Evolutionary conservation across 1,140 invertebrate species (phyloP), one percentile per base, ranked within the genome.

Genomic region (Hylaeus anthracinus): DNA sequence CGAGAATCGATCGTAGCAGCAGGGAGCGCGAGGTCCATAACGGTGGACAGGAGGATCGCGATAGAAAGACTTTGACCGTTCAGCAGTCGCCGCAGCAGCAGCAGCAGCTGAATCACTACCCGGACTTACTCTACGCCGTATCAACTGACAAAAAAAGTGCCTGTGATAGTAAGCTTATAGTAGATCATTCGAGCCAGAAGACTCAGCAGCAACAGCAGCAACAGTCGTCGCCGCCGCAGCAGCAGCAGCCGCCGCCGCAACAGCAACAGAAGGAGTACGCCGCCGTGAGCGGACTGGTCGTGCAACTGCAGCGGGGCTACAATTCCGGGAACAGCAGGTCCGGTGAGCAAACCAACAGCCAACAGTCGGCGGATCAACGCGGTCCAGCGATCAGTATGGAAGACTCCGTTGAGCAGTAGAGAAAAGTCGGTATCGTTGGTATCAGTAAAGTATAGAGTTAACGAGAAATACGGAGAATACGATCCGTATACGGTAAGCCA

Each of bases 111-210:
- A 93, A 93, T 83, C 91, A 93, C 85, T 93, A 92, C 89, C 90
- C 92, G 88, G 92, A 93, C 84, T 88, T 92, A 90, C 88, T 92
- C 85, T 93, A 93, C 89, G 88, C 92, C 91, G 92, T 91, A 89
- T 92, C 93, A 92, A 93, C 90, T 92, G 92, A 94, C 87, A 94
- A 94, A 94, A 93, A 93, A 93, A 94, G 93, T 94, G 93, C 93
- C 93, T 94, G 93, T 94, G 93, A 94, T 94, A 94, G 92, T 93
- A 94, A 93, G 90, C 92, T 93, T 94, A 92, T 93, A 93, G 90
- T 94, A 92, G 92, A 93, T 91, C 93, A 93, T 92, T 93, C 93
- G 91, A 93, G 92, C 91, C 93, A 93, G 92, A 93, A 93, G 88
- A 92, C 90, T 92, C 92, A 93, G 82, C 92, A 91, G 83, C 89